Evolutionary conservation across 2,888 invertebrate species (phyloP).

Genomic region (Sussaba pulchella): DNA sequence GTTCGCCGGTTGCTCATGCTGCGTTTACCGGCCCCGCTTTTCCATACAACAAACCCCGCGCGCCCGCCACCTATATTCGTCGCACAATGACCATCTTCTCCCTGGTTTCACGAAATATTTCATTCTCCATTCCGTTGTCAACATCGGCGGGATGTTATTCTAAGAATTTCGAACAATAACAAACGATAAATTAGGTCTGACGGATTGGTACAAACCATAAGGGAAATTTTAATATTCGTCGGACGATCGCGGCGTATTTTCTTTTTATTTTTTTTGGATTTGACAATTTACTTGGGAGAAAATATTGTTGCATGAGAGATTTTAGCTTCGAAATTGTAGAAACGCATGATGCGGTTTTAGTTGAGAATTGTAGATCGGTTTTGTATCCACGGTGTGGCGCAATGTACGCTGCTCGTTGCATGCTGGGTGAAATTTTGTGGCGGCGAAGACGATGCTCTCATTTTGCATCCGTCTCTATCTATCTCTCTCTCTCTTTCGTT

Average conservation of each 20-base stretch:
- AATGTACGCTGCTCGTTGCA: conserved; percentile 14
- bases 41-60: not conserved
- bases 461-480: too few species aligned
- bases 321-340: conserved; percentile 1
- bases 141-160: too few species aligned
- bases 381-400: not conserved
- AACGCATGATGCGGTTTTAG: not conserved
- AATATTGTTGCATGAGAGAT: not conserved
- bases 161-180: too few species aligned
- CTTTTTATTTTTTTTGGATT: too few species aligned
- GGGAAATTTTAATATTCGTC: too few species aligned
- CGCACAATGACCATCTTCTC: not conserved
- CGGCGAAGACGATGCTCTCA: too few species aligned
- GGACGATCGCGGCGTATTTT: too few species aligned
- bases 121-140: not conserved
- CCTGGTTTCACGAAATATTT: not conserved
- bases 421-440: too few species aligned
- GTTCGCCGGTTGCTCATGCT: conserved; percentile 26
- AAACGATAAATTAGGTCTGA: too few species aligned
- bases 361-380: conserved; percentile 31
- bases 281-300: too few species aligned
- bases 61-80: not conserved
- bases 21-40: not conserved
- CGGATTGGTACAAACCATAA: too few species aligned
- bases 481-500: conserved; percentile 12